Conservation (phyloP, 2,797 vertebrate genomes). For the Lepus oiostolus region DNA sequence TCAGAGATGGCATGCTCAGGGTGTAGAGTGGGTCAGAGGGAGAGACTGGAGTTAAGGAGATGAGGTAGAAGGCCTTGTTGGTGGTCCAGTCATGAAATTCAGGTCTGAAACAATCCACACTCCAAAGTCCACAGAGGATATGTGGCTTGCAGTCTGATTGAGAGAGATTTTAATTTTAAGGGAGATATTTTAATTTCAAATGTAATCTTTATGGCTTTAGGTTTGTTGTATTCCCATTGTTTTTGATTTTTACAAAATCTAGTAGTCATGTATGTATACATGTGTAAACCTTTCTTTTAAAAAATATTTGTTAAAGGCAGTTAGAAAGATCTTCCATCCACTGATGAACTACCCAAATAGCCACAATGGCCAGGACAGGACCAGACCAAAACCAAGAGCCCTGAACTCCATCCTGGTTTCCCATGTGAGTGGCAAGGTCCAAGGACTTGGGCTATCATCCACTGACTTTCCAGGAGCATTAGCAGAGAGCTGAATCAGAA, state of each 20-base stretch:
- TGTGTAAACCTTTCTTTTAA: neutral
- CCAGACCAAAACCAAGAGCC: too few relatives aligned
- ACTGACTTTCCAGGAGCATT: too few relatives aligned
- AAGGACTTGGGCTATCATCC: too few relatives aligned
- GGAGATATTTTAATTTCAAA: neutral
- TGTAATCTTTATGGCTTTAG: neutral
- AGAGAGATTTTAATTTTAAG: neutral
- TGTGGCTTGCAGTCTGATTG: neutral
- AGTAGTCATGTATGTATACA: neutral
- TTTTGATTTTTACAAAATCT: slow-evolving; percentile 35
- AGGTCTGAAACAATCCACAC: neutral
- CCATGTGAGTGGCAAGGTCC: too few relatives aligned
- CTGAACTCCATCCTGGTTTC: too few relatives aligned
- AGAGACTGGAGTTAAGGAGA: neutral
- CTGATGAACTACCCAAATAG: neutral
- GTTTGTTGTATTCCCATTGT: neutral
- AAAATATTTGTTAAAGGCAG: too few relatives aligned
- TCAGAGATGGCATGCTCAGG: neutral
- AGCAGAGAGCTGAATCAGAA: too few relatives aligned
- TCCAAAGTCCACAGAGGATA: neutral
- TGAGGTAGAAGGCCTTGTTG: neutral
- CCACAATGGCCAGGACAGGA: too few relatives aligned
- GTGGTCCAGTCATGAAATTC: neutral
- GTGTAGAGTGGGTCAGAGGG: neutral
- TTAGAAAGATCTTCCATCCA: too few relatives aligned